Conservation (phyloP, 2,113 vertebrate genomes). For the Murina feae region DNA sequence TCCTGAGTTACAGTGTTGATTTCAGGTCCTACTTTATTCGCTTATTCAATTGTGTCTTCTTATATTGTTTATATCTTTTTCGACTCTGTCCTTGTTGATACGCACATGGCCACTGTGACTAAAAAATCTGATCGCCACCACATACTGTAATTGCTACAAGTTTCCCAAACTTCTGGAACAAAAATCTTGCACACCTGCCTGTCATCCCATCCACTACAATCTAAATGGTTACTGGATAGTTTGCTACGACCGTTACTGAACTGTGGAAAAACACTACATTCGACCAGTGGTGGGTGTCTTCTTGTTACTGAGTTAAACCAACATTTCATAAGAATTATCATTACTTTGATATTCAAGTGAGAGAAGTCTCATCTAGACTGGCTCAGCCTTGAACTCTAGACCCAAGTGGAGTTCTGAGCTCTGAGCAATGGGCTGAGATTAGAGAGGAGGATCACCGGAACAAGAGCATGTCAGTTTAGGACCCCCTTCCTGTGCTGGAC, state of each 20-base stretch:
- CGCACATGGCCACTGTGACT: slow-evolving; percentile 91
- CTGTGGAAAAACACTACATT: slow-evolving; percentile 83
- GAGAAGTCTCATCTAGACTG: background rate
- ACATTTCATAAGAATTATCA: slow-evolving; percentile 87
- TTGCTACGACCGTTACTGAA: background rate
- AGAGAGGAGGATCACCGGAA: background rate
- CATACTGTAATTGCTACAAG: slow-evolving; percentile 89
- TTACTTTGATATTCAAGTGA: slow-evolving; percentile 78
- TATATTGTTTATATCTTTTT: slow-evolving; percentile 93
- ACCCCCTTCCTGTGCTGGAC: background rate
- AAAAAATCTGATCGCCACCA: slow-evolving; percentile 90
- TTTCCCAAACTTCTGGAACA: slow-evolving; percentile 93
- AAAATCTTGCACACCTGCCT: slow-evolving; percentile 87
- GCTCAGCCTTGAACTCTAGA: background rate
- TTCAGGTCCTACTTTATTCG: background rate
- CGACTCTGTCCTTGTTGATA: slow-evolving; percentile 93
- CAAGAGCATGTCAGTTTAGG: too few species aligned
- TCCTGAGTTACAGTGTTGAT: background rate
- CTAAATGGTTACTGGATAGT: background rate
- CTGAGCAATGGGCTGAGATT: background rate
- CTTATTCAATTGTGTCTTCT: slow-evolving; percentile 86
- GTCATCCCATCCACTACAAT: background rate
- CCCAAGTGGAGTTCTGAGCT: background rate
- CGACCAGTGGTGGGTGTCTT: slow-evolving; percentile 86
- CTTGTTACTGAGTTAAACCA: slow-evolving; percentile 89